These are phyloP conservation scores for Chionis minor DNA, from an alignment of 2,113 vertebrate species.

Conservation along the genomic window DNA sequence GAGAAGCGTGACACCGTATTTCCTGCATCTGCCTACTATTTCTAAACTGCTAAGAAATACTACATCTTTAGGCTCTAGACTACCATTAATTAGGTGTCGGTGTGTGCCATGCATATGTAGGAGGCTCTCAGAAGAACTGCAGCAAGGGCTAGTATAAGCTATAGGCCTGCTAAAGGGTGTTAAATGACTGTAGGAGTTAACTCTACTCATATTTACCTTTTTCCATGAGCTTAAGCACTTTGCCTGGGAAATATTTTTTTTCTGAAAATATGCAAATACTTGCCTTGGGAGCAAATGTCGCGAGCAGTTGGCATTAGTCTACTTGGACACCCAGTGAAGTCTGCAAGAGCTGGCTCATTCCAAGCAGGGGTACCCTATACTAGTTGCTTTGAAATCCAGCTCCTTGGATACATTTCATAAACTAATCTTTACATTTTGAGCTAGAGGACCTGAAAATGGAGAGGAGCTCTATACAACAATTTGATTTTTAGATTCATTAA, in stretches of 20 bases:
- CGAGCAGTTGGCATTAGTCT: accelerated
- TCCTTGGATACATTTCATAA: background rate
- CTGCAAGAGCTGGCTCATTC: too few species aligned
- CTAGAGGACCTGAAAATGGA: accelerated
- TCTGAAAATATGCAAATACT: background rate
- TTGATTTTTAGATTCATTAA: background rate
- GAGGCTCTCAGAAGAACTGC: conserved; percentile 2
- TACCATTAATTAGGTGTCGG: conserved; percentile 34
- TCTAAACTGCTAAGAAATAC: conserved; percentile 59
- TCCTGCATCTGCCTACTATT: conserved; percentile 59
- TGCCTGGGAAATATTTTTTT: background rate
- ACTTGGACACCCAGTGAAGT: background rate
- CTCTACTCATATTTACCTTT: background rate
- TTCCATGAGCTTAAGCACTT: background rate
- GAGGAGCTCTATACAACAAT: background rate
- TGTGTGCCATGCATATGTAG: background rate
- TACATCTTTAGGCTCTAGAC: conserved; percentile 47
- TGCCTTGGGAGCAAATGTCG: accelerated
- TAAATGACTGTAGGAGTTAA: background rate
- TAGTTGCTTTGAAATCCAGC: background rate
- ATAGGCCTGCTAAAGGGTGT: background rate
- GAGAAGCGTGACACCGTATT: conserved; percentile 35
- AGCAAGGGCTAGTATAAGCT: background rate
- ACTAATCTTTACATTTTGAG: background rate
- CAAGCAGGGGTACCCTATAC: background rate